A percentile compares a stretch with the other conserved stretches of the same genome.
These are phyloP conservation scores for Aphyosemion australe DNA, from an alignment of 2,113 vertebrate genomes.

Conservation along the genomic window DNA sequence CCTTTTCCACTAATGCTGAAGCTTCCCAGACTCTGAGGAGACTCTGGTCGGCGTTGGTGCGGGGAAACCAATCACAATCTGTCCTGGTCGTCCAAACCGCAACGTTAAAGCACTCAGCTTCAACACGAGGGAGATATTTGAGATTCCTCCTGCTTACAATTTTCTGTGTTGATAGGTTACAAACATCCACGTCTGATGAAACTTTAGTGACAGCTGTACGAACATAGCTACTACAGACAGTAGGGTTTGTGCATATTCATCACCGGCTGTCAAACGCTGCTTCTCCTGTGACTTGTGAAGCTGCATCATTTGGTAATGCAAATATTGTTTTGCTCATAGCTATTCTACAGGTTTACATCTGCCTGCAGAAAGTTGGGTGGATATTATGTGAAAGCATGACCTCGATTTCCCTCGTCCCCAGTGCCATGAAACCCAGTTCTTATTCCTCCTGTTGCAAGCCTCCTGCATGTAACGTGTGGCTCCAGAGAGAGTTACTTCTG, in stretches of 20 bases:
- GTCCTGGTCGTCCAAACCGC: constrained; percentile 28
- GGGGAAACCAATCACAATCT: constrained; percentile 51
- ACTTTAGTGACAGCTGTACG: background rate
- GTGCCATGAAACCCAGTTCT: constrained; percentile 45
- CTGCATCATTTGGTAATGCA: constrained; percentile 37
- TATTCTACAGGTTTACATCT: constrained; percentile 35
- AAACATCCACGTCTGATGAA: constrained; percentile 12
- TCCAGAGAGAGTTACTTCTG: constrained; percentile 52
- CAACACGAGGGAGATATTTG: constrained; percentile 37
- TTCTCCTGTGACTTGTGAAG: constrained; percentile 52
- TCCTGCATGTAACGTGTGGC: constrained; percentile 60
- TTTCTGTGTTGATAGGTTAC: constrained; percentile 18
- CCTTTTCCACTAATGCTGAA: constrained; percentile 46
- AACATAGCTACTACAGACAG: constrained; percentile 19
- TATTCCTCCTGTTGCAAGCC: constrained; percentile 44
- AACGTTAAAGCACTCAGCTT: constrained; percentile 32
- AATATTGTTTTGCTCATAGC: constrained; percentile 41
- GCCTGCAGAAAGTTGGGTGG: constrained; percentile 45
- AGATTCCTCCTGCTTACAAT: constrained; percentile 49
- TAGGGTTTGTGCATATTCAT: constrained; percentile 25
- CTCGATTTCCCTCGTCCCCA: constrained; percentile 33
- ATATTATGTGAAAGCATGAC: constrained; percentile 62
- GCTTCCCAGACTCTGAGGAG: constrained; percentile 40
- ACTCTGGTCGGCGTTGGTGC: constrained; percentile 50
- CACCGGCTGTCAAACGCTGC: constrained; percentile 38